Conservation (phyloP, 2,888 invertebrate species). For the Willowsia nigromaculata region DNA sequence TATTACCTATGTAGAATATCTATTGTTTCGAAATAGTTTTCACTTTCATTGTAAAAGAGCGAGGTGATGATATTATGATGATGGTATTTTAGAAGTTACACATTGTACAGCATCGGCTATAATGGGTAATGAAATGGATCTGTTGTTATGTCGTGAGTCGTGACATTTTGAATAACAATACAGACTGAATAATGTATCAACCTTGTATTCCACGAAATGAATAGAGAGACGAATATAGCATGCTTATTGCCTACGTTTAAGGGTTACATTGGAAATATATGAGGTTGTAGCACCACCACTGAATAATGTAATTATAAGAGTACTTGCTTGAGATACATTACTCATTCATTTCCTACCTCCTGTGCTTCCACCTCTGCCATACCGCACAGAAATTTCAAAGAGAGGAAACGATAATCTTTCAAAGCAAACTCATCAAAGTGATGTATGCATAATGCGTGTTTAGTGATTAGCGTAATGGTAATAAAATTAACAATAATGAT, state of each 20-base stretch:
- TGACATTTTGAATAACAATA: constrained; percentile 36
- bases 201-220: not conserved
- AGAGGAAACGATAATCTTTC: constrained; percentile 26
- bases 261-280: constrained; percentile 7
- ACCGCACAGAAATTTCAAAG: not conserved
- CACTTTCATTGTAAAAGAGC: not conserved
- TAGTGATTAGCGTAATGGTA: constrained; percentile 52
- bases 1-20: too few species aligned
- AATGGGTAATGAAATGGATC: not conserved
- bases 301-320: not conserved
- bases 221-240: not conserved
- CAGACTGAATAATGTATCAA: not conserved
- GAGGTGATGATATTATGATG: not conserved
- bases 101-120: not conserved
- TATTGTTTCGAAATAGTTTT: not conserved
- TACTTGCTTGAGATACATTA: not conserved
- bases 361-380: not conserved
- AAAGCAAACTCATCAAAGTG: constrained; percentile 34
- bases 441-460: constrained; percentile 50
- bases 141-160: constrained; percentile 35
- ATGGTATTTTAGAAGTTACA: not conserved
- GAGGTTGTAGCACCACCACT: not conserved
- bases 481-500: constrained; percentile 64
- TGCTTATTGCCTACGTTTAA: too few species aligned
- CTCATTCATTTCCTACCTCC: not conserved